Evolutionary conservation across 2,113 vertebrate species (phyloP).

Genomic region (Apaloderma vittatum): DNA sequence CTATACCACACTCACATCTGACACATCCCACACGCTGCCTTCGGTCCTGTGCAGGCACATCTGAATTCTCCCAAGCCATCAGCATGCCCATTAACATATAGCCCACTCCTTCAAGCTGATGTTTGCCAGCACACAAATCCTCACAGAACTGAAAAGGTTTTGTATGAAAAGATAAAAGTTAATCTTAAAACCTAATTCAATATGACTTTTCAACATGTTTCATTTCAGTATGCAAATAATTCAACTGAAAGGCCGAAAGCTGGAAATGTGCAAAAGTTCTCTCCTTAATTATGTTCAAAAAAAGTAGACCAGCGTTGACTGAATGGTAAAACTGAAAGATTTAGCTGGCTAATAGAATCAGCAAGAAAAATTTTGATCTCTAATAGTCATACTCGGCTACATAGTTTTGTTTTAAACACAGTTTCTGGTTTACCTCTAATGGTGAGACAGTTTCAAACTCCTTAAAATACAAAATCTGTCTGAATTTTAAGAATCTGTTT

Average conservation of each 20-base stretch:
- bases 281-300: neutral
- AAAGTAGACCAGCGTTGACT: neutral
- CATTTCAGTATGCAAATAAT: neutral
- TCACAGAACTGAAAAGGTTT: neutral
- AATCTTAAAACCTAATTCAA: neutral
- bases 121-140: neutral
- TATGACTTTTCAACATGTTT: neutral
- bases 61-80: neutral
- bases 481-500: neutral
- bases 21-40: neutral
- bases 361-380: neutral
- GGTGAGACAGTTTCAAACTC: neutral
- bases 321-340: neutral
- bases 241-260: neutral
- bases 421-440: neutral
- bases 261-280: neutral
- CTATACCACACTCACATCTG: neutral
- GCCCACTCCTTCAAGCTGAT: neutral
- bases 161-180: neutral
- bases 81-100: neutral
- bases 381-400: neutral
- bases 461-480: neutral
- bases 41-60: neutral
- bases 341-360: too few species aligned
- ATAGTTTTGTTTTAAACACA: neutral